phyloP scores from a whole-genome alignment of 2,888 invertebrate genomes.

The Tridacna gigas region DNA sequence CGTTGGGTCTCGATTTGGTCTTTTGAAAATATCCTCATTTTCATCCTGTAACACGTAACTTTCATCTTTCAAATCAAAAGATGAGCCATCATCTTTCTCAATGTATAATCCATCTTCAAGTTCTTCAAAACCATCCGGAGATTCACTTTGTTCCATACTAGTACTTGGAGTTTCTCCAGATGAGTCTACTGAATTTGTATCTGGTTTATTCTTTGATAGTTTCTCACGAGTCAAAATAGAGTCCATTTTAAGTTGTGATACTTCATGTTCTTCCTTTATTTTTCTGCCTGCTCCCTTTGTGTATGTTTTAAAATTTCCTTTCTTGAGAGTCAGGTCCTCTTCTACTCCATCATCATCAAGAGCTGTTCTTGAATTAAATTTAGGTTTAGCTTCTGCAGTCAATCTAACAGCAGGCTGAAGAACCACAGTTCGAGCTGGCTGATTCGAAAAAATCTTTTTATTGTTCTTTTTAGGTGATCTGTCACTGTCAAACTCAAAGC shows the following conservation, averaged over 20 bases:
- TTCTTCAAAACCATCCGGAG: constrained; percentile 48
- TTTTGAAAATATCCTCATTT: constrained; percentile 48
- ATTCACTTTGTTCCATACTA: constrained; percentile 45
- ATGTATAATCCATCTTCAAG: constrained; percentile 57
- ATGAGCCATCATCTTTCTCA: constrained; percentile 63
- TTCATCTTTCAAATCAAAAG: constrained; percentile 33
- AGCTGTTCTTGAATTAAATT: constrained; percentile 29
- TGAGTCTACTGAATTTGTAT: constrained; percentile 37
- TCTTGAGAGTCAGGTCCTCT: constrained; percentile 55
- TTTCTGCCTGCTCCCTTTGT: constrained; percentile 60
- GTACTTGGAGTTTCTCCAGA: constrained; percentile 38
- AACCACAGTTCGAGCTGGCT: constrained; percentile 41
- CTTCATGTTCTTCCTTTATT: constrained; percentile 48
- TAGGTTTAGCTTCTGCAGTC: constrained; percentile 33
- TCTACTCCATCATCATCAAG: constrained; percentile 54
- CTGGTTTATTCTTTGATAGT: constrained; percentile 5
- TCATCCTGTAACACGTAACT: constrained; percentile 36
- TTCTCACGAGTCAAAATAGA: constrained; percentile 4
- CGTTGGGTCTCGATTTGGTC: constrained; percentile 40
- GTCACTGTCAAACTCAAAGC: constrained; percentile 78
- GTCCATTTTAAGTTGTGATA: constrained; percentile 39
- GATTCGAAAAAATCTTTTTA: background rate
- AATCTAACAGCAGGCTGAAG: constrained; percentile 63
- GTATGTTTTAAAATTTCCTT: constrained; percentile 65
- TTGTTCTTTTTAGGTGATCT: constrained; percentile 60